A percentile compares a stretch with the other conserved stretches of the same genome.
Conservation (phyloP, 1,140 invertebrate species). For the Adoxophyes honmai region DNA sequence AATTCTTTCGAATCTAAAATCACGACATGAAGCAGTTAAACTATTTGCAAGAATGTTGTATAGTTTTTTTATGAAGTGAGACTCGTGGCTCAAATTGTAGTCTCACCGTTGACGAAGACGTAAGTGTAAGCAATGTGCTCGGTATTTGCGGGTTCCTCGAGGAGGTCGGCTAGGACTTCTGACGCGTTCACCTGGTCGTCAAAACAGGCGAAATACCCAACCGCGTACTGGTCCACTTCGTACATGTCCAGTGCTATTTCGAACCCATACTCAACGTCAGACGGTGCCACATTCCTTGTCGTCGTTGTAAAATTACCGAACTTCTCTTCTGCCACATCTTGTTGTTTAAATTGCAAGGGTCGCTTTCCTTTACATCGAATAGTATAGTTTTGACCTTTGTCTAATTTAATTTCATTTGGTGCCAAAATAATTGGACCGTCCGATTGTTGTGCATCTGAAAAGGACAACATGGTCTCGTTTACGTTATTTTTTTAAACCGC, state of each 20-base stretch:
- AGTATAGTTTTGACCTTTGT: slow-evolving; percentile 67
- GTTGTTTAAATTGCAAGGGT: slow-evolving; percentile 68
- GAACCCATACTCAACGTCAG: slow-evolving; percentile 54
- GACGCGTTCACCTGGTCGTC: slow-evolving; percentile 43
- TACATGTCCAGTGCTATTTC: slow-evolving; percentile 59
- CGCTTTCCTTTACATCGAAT: slow-evolving; percentile 72
- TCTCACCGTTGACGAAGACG: slow-evolving; percentile 82
- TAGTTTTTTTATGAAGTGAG: neutral
- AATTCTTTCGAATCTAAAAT: slow-evolving; percentile 77
- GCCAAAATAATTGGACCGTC: slow-evolving; percentile 69
- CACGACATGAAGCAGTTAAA: slow-evolving; percentile 21
- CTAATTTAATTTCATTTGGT: slow-evolving; percentile 65
- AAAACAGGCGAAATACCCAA: slow-evolving; percentile 81
- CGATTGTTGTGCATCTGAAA: slow-evolving; percentile 54
- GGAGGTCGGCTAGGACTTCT: slow-evolving; percentile 49
- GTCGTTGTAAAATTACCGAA: slow-evolving; percentile 34
- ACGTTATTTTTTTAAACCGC: no score
- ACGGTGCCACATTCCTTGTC: slow-evolving; percentile 33
- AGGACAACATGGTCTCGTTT: slow-evolving; percentile 24
- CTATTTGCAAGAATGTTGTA: neutral
- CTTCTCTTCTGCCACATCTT: slow-evolving; percentile 52
- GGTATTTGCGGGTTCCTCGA: slow-evolving; percentile 62
- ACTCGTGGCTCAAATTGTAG: slow-evolving; percentile 20
- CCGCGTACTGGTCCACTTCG: slow-evolving; percentile 68
- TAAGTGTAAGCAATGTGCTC: slow-evolving; percentile 77